Percentiles rank a stretch among this genome's conserved stretches.
phyloP scores from a whole-genome alignment of 1,140 invertebrate species.

The Macrobrachium rosenbergii region DNA sequence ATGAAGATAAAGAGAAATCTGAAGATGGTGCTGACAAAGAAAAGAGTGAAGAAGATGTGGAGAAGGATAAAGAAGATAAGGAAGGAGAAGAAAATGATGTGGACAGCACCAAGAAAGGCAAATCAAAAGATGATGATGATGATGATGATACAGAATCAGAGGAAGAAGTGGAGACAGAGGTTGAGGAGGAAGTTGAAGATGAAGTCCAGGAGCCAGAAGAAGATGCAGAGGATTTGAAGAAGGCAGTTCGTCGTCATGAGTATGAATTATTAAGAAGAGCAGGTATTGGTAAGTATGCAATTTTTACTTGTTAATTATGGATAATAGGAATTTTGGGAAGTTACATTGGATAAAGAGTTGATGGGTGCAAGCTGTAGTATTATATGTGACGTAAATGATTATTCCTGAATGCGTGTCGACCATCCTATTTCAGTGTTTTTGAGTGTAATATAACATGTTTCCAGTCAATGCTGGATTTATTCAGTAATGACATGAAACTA shows the following conservation, averaged over 20 bases:
- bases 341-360: too few relatives aligned
- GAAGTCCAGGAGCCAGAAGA: conserved; percentile 69
- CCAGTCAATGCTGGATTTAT: too few relatives aligned
- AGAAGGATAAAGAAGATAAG: conserved; percentile 75
- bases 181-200: conserved; percentile 46
- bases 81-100: conserved; percentile 73
- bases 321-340: too few relatives aligned
- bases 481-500: too few relatives aligned
- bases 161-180: conserved; percentile 54
- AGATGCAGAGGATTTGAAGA: conserved; percentile 78
- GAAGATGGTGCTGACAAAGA: conserved; percentile 40
- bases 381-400: too few relatives aligned
- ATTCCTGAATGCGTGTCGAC: too few relatives aligned
- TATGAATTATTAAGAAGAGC: conserved; percentile 65
- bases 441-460: too few relatives aligned
- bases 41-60: conserved; percentile 74
- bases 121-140: conserved; percentile 1
- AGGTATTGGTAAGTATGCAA: conserved; percentile 58
- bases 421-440: too few relatives aligned
- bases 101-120: conserved; percentile 62
- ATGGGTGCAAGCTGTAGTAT: too few relatives aligned
- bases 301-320: not conserved
- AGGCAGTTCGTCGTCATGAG: conserved; percentile 84
- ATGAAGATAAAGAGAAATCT: not conserved
- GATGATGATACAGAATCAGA: conserved; percentile 55